Base-by-base conservation (phyloP, 2,797 vertebrate genomes). In the Ciconia nigra region DNA sequence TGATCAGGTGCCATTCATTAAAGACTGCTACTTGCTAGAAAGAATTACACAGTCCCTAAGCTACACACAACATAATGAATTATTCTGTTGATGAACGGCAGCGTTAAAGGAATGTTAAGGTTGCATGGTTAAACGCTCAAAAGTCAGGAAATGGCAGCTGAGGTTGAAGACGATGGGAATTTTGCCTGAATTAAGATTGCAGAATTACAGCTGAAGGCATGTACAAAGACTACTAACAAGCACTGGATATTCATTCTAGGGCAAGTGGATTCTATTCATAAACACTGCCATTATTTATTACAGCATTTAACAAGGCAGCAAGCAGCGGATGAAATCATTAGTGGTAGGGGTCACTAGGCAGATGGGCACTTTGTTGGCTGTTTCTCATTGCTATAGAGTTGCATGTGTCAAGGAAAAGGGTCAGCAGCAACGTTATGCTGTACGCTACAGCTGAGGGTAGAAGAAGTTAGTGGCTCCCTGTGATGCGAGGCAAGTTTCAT, bases 1-100 rank as follows among this genome's bases (percentile, higher is more conserved):
- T 95, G 97, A 97, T 98, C 95, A 96, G 89, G 42, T 83, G 82
- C 93, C 94, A 96, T 97, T 97, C 94, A 90, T 96, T 96, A 97
- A 96, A 97, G 82, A 84, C 88, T 96, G 84, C 92, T 85, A 49
- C 87, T 97, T 95, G 72, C 81, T 93, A 59, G 85, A 51, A 81
- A 94, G 57, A 96, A 97, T 93, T 93, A 93, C 73, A 87, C 44
- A 77, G 83, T 72, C 90, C 69, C 63, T 93, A 77, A 79, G 69
- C 73, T 87, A 17, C 42, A 51, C 29, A 87, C 51, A 88, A 62
- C 57, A 42, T 31, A 94, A 95, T 92, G 61, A 96, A 92, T 95
- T 93, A 94, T 87, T 96, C 80, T 9, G 15, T 73, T 93, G 90
- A 81, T 5, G 28, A 96, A 88, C 31, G 77, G 67, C 61, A 93